phyloP scores from a whole-genome alignment of 2,797 vertebrate species.

The Tangara arthus region DNA sequence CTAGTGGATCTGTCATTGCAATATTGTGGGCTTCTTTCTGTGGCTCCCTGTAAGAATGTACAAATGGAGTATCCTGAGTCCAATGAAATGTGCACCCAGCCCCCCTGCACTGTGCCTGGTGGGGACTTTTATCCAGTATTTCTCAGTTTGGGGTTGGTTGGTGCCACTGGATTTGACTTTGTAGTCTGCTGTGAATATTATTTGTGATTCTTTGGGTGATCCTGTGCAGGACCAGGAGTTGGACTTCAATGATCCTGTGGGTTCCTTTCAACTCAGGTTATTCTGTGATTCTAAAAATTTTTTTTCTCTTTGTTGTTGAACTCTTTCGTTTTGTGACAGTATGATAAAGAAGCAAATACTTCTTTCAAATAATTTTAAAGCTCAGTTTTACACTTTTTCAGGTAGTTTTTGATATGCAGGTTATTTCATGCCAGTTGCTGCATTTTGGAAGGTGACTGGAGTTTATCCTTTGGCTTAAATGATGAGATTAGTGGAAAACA shows the following conservation, averaged over 20 bases:
- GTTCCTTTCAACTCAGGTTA: not conserved
- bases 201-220: not conserved
- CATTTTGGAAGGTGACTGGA: not conserved
- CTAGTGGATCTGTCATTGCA: not conserved
- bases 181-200: not conserved
- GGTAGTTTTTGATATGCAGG: not conserved
- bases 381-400: not conserved
- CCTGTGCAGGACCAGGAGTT: not conserved
- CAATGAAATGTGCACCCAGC: not conserved
- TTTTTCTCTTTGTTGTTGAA: not conserved
- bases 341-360: not conserved
- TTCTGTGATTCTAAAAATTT: not conserved
- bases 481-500: not conserved
- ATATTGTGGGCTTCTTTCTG: not conserved
- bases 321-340: not conserved
- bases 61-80: not conserved
- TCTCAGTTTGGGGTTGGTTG: not conserved
- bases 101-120: not conserved
- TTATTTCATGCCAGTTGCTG: not conserved
- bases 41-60: not conserved
- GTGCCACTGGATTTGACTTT: not conserved
- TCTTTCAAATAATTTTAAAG: not conserved
- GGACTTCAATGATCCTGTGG: not conserved
- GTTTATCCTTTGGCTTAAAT: not conserved
- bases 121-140: not conserved